Base-by-base conservation (phyloP, 2,797 vertebrate genomes). In the Sus cebifrons region DNA sequence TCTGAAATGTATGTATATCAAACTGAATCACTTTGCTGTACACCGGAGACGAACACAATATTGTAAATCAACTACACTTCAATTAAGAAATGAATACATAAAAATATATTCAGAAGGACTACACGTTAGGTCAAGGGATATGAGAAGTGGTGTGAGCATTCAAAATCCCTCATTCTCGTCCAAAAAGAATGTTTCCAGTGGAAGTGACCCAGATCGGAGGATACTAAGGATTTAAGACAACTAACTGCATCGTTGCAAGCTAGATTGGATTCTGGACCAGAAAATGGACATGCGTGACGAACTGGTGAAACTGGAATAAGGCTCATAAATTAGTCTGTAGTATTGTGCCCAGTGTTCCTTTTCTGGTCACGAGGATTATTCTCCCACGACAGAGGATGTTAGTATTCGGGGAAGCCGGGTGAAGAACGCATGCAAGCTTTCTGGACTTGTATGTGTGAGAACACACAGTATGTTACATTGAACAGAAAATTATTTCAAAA, bases 401-500 rank as follows among this genome's bases (percentile, higher is more conserved):
- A 75, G 2, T 9, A 4, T 40, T 18, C 7, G n/a, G 58, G 58
- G 70, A 73, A 49, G 17, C 29, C 21, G 21, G 6, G 27, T 29
- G 8, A 62, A 68, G 36, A 16, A 1, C 20, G 2, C 10, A 9
- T 44, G 71, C 23, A 40, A 58, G 4, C 27, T 40, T 11, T 36
- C 25, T 23, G 11, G 44, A 16, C 29, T 16, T 29, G 70, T 8
- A 2, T 21, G 29, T 2, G 1, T 44, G 5, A 52, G 9, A 86
- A 62, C 20, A 3, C 6, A 27, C 1, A 32, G 16, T 52, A 36
- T 4, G 3, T 27, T 70, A 25, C 1, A 71, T 0, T 60, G 52
- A 86, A 81, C 32, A 62, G 23, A 67, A 77, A 96, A 71, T 77
- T n/a, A 86, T 32, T 84, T 92, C 25, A n/a, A 84, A 74, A 75